Evolutionary conservation across 2,113 vertebrate species (phyloP).

Genomic region (Chaetops frenatus): DNA sequence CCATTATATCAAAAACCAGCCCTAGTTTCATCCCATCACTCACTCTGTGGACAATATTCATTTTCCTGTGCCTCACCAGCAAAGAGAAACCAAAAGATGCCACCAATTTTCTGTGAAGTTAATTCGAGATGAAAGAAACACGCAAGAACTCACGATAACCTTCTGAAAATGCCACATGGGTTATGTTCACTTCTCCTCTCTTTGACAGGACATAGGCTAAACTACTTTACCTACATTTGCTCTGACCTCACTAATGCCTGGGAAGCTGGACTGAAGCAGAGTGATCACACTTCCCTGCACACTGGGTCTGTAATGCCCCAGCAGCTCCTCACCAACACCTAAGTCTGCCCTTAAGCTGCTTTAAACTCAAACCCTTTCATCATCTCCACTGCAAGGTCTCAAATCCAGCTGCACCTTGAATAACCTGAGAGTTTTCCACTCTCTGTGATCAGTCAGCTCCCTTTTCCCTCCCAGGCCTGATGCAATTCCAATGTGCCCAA

Average conservation of each 20-base stretch:
- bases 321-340: neutral
- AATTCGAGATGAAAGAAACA: neutral
- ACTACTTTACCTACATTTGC: neutral
- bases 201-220: neutral
- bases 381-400: neutral
- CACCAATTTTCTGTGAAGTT: neutral
- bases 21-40: neutral
- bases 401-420: neutral
- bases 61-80: neutral
- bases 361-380: neutral
- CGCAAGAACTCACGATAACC: neutral
- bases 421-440: neutral
- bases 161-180: neutral
- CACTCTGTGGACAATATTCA: neutral
- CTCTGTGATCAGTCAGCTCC: neutral
- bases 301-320: neutral
- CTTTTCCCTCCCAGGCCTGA: neutral
- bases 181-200: neutral
- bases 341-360: neutral
- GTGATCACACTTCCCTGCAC: neutral
- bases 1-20: neutral
- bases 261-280: neutral
- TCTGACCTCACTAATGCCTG: neutral
- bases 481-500: rapidly evolving
- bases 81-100: neutral